phyloP scores from a whole-genome alignment of 2,797 vertebrate species.

The Sebastes vulpes region DNA sequence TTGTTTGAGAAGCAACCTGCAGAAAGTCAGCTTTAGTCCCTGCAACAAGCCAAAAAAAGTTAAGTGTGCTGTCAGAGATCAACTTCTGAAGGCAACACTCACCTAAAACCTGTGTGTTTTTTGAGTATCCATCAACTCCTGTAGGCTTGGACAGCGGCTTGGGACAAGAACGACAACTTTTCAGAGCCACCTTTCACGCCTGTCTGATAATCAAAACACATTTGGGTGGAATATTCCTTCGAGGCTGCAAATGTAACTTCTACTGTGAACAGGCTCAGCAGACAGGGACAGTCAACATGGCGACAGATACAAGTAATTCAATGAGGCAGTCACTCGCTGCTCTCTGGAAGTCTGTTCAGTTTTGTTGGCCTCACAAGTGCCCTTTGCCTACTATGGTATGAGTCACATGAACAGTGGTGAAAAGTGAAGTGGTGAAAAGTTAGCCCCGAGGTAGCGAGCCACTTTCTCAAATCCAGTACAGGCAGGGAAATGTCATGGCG shows the following conservation, averaged over 20 bases:
- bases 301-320: conserved; percentile 19
- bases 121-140: neutral
- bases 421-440: conserved; percentile 7
- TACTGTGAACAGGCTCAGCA: neutral
- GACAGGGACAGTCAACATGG: conserved; percentile 6
- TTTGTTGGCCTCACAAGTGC: conserved; percentile 18
- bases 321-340: conserved; percentile 23
- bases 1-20: neutral
- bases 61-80: neutral
- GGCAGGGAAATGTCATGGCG: conserved; percentile 23
- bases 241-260: conserved; percentile 3
- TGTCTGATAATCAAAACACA: conserved; percentile 14
- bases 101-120: neutral
- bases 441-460: conserved; percentile 10
- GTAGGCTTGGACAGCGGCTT: neutral
- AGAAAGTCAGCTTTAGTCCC: neutral
- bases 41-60: neutral
- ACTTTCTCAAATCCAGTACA: neutral
- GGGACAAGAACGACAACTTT: neutral
- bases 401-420: conserved; percentile 7
- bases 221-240: conserved; percentile 9
- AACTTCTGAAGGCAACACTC: neutral
- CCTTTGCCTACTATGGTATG: conserved; percentile 25
- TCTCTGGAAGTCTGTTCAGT: conserved; percentile 22
- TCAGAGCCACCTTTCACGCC: conserved; percentile 1